Conservation (phyloP, 2,113 vertebrate species). For the Balaeniceps rex region DNA sequence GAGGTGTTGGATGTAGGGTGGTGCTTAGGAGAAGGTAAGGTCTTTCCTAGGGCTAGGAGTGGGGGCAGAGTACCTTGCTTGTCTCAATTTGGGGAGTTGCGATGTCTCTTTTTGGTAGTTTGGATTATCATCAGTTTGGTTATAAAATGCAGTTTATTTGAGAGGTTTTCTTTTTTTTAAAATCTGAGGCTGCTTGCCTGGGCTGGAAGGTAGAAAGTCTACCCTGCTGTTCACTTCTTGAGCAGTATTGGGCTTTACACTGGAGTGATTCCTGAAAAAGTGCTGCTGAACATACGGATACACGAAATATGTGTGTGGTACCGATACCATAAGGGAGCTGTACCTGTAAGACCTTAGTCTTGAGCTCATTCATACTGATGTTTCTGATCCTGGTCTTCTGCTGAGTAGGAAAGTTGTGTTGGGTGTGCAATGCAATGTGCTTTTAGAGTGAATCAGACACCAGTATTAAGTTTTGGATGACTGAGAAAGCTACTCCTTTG, state of each 20-base stretch:
- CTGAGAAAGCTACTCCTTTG: not conserved
- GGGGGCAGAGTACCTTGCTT: not conserved
- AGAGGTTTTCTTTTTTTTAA: not conserved
- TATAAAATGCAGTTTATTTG: not conserved
- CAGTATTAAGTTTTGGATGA: not conserved
- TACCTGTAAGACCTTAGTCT: not conserved
- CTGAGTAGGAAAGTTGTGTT: not conserved
- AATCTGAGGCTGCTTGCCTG: not conserved
- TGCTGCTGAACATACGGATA: rapidly evolving
- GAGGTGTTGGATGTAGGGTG: not conserved
- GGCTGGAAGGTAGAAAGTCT: not conserved
- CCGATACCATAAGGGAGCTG: rapidly evolving
- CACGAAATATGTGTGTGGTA: rapidly evolving
- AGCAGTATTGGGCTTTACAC: rapidly evolving
- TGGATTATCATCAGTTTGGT: not conserved
- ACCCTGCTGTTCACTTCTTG: not conserved
- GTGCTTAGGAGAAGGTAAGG: not conserved
- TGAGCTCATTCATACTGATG: rapidly evolving
- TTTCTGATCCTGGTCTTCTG: not conserved
- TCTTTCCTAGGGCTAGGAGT: not conserved
- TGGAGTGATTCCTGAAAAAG: not conserved
- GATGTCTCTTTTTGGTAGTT: not conserved
- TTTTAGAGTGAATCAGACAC: not conserved
- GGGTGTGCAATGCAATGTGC: not conserved
- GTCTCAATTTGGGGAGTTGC: not conserved